phyloP scores from a whole-genome alignment of 1,140 invertebrate species.

The Tetramorium parvispinum region DNA sequence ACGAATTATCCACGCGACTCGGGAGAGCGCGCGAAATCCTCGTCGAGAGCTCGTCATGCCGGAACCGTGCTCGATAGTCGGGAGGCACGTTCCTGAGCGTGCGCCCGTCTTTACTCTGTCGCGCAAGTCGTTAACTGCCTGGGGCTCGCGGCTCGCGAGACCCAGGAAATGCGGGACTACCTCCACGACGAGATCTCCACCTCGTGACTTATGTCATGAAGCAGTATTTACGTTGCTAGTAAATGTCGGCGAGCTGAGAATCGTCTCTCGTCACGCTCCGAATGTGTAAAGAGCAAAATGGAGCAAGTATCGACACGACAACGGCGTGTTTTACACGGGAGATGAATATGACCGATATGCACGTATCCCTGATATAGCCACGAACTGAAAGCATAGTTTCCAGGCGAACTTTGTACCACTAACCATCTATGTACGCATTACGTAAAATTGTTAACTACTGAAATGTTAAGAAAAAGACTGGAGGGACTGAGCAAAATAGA shows the following conservation, averaged over 20 bases:
- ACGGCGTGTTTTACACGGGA: slow-evolving; percentile 64
- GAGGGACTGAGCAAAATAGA: background rate
- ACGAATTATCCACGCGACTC: slow-evolving; percentile 61
- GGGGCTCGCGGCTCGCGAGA: background rate
- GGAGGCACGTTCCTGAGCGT: slow-evolving; percentile 51
- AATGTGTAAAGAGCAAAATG: slow-evolving; percentile 65
- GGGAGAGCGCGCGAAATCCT: slow-evolving; percentile 41
- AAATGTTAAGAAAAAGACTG: background rate
- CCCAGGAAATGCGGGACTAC: slow-evolving; percentile 9
- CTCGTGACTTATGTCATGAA: slow-evolving; percentile 70
- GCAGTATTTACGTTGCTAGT: slow-evolving; percentile 29
- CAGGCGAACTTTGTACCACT: background rate
- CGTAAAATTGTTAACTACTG: slow-evolving; percentile 7
- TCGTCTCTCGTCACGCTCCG: slow-evolving; percentile 50
- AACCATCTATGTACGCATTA: background rate
- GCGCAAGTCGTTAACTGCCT: slow-evolving; percentile 35
- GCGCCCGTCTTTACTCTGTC: slow-evolving; percentile 68
- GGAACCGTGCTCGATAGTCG: slow-evolving; percentile 56
- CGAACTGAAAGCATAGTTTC: background rate
- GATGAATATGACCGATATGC: slow-evolving; percentile 70
- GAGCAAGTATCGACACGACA: slow-evolving; percentile 68
- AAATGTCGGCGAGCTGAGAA: slow-evolving; percentile 29
- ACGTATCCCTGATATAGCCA: background rate
- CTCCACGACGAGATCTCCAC: slow-evolving; percentile 67
- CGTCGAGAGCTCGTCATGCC: slow-evolving; percentile 53